A percentile compares a stretch with the other conserved stretches of the same genome.
Conservation (phyloP, 1,140 invertebrate species). For the Lanistes nyassanus region DNA sequence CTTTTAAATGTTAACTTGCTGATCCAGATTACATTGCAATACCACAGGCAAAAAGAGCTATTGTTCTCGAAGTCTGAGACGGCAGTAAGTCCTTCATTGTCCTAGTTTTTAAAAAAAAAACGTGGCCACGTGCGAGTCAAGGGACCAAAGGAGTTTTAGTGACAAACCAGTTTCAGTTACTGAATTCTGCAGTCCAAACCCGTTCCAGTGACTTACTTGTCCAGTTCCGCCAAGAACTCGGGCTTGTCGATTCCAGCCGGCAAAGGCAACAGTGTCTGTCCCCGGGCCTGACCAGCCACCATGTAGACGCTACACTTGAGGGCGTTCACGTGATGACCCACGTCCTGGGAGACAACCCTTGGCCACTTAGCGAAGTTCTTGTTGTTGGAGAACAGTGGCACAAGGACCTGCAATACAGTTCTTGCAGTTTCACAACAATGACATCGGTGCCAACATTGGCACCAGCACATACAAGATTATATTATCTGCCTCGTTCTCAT, state of each 20-base stretch:
- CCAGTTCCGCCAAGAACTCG: conserved; percentile 76
- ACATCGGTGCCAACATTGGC: neutral
- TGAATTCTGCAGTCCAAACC: neutral
- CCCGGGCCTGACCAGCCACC: conserved; percentile 92
- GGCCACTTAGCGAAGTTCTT: conserved; percentile 83
- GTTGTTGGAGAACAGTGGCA: conserved; percentile 75
- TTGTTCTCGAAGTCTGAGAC: neutral
- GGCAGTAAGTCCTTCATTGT: no score
- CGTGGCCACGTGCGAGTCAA: no score
- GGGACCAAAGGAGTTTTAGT: no score
- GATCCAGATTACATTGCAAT: no score
- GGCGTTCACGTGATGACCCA: conserved; percentile 84
- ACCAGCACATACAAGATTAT: neutral
- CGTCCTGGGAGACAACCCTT: conserved; percentile 81
- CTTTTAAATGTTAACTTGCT: no score
- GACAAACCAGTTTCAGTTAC: neutral
- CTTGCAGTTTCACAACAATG: neutral
- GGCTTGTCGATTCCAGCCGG: conserved; percentile 89
- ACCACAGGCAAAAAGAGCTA: neutral
- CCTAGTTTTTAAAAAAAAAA: no score
- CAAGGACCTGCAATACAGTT: conserved; percentile 72
- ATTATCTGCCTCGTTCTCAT: no score
- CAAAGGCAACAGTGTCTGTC: conserved; percentile 91
- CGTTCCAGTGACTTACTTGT: conserved; percentile 67
- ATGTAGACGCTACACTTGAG: conserved; percentile 87